These are phyloP conservation scores for Vidua chalybeata DNA, from an alignment of 2,113 vertebrate species.

Conservation along the genomic window DNA sequence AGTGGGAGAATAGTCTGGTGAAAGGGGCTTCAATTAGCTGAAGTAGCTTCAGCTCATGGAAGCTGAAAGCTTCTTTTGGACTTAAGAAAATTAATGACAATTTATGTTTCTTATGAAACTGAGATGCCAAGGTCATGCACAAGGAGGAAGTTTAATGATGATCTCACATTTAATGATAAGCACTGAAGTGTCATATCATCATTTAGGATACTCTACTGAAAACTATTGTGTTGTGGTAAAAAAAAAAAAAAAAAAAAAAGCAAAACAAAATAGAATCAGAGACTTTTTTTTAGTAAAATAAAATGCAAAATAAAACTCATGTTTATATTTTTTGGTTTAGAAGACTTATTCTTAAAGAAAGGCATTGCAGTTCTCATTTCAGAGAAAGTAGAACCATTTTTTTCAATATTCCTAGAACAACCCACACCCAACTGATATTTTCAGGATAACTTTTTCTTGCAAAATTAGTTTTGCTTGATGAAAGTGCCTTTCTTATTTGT, in stretches of 20 bases:
- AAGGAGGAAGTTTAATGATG: neutral
- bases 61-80: neutral
- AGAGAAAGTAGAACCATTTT: neutral
- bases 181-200: neutral
- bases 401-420: neutral
- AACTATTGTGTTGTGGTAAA: neutral
- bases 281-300: neutral
- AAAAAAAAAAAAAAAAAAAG: neutral
- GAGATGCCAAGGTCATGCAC: neutral
- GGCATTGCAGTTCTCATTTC: neutral
- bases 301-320: neutral
- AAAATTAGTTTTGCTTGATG: neutral
- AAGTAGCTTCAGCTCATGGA: neutral
- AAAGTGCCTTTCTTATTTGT: neutral
- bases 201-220: neutral
- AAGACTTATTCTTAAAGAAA: neutral
- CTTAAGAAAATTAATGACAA: neutral
- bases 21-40: neutral
- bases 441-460: neutral
- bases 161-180: neutral
- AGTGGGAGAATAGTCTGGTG: neutral
- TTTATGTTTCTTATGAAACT: neutral
- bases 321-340: neutral
- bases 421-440: neutral
- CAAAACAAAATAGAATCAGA: neutral